phyloP scores from a whole-genome alignment of 1,140 invertebrate species.

The Eulimnadia texana region DNA sequence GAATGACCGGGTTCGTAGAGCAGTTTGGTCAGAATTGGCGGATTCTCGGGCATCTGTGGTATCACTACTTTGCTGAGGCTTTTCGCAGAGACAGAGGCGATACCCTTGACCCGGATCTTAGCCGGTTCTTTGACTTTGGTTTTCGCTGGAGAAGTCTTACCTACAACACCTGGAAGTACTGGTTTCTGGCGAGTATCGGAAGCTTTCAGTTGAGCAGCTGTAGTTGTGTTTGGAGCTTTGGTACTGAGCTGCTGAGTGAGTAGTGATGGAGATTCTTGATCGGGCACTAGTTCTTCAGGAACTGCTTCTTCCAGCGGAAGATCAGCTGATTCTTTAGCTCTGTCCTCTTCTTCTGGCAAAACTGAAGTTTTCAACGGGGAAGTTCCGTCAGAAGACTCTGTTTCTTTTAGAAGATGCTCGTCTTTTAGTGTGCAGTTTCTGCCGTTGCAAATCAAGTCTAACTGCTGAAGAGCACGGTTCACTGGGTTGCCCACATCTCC shows the following conservation, averaged over 20 bases:
- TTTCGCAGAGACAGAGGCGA: background rate
- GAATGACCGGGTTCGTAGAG: slow-evolving; percentile 14
- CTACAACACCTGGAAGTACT: too few relatives aligned
- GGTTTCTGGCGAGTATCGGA: too few relatives aligned
- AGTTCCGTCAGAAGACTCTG: background rate
- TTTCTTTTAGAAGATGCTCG: background rate
- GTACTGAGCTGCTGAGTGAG: background rate
- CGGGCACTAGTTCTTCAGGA: slow-evolving; percentile 6
- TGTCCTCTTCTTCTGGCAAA: background rate
- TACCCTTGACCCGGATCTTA: background rate
- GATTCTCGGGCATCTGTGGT: slow-evolving; percentile 6
- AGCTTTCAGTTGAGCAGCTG: background rate
- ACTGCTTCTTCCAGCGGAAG: background rate
- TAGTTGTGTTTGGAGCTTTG: background rate
- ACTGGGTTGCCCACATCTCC: background rate
- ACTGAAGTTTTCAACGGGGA: background rate
- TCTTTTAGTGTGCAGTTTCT: background rate
- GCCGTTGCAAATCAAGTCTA: background rate
- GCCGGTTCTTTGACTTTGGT: background rate
- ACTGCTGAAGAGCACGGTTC: background rate
- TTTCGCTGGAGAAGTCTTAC: background rate
- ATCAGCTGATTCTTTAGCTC: background rate
- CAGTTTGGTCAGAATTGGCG: slow-evolving; percentile 12
- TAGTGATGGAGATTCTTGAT: slow-evolving; percentile 7
- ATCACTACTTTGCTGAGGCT: background rate